phyloP scores from a whole-genome alignment of 2,888 invertebrate genomes.

The Pandemis heparana region DNA sequence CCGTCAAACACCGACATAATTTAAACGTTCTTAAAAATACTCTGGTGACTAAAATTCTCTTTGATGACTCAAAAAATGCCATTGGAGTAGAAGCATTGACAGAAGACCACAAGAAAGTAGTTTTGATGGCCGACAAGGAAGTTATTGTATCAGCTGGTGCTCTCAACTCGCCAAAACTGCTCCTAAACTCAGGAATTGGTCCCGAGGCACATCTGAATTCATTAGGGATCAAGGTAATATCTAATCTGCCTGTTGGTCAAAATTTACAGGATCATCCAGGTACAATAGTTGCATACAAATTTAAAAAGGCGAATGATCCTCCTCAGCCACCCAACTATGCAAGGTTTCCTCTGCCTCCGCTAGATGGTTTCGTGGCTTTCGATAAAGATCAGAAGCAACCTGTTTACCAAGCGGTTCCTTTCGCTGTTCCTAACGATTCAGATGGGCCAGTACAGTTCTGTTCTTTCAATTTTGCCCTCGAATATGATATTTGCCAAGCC shows the following conservation, averaged over 20 bases:
- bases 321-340: slow-evolving; percentile 64
- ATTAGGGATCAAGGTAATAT: slow-evolving; percentile 57
- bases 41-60: slow-evolving; percentile 38
- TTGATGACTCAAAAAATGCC: slow-evolving; percentile 36
- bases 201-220: slow-evolving; percentile 58
- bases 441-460: slow-evolving; percentile 44
- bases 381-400: slow-evolving; percentile 81
- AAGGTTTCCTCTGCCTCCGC: slow-evolving; percentile 52
- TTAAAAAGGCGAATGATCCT: slow-evolving; percentile 38
- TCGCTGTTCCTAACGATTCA: slow-evolving; percentile 47
- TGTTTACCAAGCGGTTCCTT: slow-evolving; percentile 59
- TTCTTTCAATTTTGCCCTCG: slow-evolving; percentile 47
- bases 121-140: slow-evolving; percentile 62
- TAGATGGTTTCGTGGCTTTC: slow-evolving; percentile 78
- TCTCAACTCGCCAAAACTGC: slow-evolving; percentile 68
- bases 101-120: slow-evolving; percentile 4
- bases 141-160: slow-evolving; percentile 71
- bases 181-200: slow-evolving; percentile 74
- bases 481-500: slow-evolving; percentile 51
- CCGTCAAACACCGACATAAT: slow-evolving; percentile 35
- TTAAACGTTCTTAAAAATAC: slow-evolving; percentile 40
- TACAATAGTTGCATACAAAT: slow-evolving; percentile 9
- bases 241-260: slow-evolving; percentile 67
- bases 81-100: slow-evolving; percentile 27
- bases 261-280: slow-evolving; percentile 73